phyloP scores from a whole-genome alignment of 2,797 vertebrate species.

The Sarcophilus harrisii region DNA sequence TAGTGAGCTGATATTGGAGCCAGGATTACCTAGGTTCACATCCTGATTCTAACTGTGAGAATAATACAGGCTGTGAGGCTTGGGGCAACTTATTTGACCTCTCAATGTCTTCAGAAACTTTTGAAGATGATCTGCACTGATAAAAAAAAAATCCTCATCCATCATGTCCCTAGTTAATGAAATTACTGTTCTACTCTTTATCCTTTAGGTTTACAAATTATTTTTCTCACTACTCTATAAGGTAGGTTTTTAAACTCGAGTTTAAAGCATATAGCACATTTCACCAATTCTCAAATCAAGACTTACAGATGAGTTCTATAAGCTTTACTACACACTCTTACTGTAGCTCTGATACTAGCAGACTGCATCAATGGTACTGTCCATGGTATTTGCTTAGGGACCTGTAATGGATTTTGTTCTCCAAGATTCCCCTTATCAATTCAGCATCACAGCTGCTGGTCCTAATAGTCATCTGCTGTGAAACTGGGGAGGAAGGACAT shows the following conservation, averaged over 20 bases:
- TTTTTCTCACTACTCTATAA: neutral
- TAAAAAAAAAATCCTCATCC: neutral
- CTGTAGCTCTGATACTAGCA: neutral
- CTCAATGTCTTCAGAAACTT: neutral
- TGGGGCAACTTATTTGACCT: neutral
- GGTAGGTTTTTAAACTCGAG: neutral
- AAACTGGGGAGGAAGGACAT: neutral
- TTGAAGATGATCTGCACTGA: neutral
- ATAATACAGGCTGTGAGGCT: neutral
- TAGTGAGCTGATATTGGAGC: neutral
- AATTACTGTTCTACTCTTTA: neutral
- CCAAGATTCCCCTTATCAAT: neutral
- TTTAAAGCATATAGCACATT: neutral
- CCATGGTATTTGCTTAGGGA: neutral
- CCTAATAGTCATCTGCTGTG: constrained; percentile 3
- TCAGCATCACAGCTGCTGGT: rapidly evolving
- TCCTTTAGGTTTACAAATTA: neutral
- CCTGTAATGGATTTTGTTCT: neutral
- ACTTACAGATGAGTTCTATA: neutral
- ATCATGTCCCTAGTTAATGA: neutral
- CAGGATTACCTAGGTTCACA: neutral
- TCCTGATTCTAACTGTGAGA: neutral
- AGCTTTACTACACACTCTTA: neutral
- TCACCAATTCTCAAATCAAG: neutral
- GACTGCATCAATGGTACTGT: neutral